Percentiles rank a stretch among this genome's conserved stretches.
Evolutionary conservation across 2,888 invertebrate genomes (phyloP).

Genomic region (Sceliomorpha sp.): DNA sequence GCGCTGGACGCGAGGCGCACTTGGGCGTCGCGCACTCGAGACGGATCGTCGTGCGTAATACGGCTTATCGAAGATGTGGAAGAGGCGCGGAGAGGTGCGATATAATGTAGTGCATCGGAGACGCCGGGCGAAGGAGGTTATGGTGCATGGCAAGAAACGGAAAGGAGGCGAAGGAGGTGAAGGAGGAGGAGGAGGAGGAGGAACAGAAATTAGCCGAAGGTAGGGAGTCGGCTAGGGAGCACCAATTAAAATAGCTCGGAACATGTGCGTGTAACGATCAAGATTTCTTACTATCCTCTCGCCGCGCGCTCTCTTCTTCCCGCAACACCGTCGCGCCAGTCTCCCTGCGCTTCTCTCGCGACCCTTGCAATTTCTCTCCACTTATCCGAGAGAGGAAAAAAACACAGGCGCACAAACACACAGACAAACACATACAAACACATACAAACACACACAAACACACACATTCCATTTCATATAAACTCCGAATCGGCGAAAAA

Average conservation of each 20-base stretch:
- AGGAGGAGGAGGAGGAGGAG: conserved; percentile 34
- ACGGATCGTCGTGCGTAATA: not conserved
- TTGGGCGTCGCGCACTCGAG: no score
- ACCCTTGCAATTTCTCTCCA: conserved; percentile 40
- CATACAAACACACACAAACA: no score
- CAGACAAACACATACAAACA: no score
- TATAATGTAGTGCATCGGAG: conserved; percentile 17
- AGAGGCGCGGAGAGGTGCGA: conserved; percentile 27
- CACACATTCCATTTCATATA: no score
- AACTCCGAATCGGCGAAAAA: not conserved
- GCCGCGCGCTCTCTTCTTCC: conserved; percentile 27
- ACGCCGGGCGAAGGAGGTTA: conserved; percentile 24
- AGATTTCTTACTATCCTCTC: conserved; percentile 50
- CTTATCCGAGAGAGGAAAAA: conserved; percentile 22
- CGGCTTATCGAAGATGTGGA: conserved; percentile 6
- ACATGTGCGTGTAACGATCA: conserved; percentile 61
- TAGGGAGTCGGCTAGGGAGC: conserved; percentile 45
- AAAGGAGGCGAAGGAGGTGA: conserved; percentile 34
- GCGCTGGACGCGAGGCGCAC: no score
- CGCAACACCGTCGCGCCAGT: conserved; percentile 19
- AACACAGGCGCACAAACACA: no score
- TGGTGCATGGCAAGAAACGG: conserved; percentile 32
- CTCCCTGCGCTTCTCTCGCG: conserved; percentile 16
- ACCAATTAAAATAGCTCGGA: conserved; percentile 64
- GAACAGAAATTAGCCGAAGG: conserved; percentile 51